Percentiles rank a stretch among this genome's conserved stretches.
Conservation (phyloP, 2,888 invertebrate genomes). For the Prenolepis imparis region DNA sequence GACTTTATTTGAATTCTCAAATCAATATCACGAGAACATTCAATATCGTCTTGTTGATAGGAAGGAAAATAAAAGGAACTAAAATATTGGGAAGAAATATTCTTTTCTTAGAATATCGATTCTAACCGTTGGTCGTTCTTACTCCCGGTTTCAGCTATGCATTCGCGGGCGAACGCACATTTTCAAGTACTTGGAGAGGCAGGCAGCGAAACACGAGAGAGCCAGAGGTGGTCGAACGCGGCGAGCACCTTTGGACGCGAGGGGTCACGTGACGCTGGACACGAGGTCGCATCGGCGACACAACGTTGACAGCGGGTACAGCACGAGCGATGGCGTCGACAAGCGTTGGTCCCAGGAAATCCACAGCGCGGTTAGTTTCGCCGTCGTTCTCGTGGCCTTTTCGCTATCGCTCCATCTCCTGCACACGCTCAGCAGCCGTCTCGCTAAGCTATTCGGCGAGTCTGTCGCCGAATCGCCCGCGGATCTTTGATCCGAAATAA, state of each 20-base stretch:
- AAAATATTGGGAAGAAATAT: not conserved
- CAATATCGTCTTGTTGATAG: not conserved
- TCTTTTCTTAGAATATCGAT: not conserved
- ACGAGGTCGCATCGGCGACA: conserved; percentile 88
- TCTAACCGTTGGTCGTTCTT: conserved; percentile 1
- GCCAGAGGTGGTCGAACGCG: conserved; percentile 86
- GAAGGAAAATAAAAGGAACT: not conserved
- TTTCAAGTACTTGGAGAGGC: conserved; percentile 97
- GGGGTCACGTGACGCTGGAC: conserved; percentile 87
- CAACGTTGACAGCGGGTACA: conserved; percentile 96
- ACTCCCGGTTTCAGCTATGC: conserved; percentile 89
- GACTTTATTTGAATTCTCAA: conserved; percentile 33
- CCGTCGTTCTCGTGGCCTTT: conserved; percentile 67
- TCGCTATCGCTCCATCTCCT: conserved; percentile 61
- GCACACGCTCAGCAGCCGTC: conserved; percentile 34
- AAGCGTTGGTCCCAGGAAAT: conserved; percentile 94
- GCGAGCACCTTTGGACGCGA: conserved; percentile 87
- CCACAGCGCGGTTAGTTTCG: conserved; percentile 85
- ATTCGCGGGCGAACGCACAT: conserved; percentile 97
- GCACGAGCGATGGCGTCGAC: conserved; percentile 94
- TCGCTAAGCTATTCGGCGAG: conserved; percentile 27
- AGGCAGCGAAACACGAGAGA: conserved; percentile 91
- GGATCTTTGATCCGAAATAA: conserved; percentile 27
- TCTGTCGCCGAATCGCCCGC: not conserved
- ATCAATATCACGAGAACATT: conserved; percentile 5